Conservation (phyloP, 2,888 invertebrate species). For the Ceramica pisi region DNA sequence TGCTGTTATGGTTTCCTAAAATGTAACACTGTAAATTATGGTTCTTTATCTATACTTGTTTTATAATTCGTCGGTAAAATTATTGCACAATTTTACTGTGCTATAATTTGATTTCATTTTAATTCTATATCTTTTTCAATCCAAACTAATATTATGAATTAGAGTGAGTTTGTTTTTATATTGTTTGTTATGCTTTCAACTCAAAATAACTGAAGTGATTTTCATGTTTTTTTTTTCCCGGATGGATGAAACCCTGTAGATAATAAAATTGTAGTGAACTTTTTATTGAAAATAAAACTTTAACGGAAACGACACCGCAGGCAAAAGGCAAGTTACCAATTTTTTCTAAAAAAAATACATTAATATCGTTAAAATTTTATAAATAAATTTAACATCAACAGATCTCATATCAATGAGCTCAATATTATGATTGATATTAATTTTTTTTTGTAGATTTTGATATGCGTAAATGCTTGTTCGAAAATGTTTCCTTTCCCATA, state of each 20-base stretch:
- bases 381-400: background rate
- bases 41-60: slow-evolving; percentile 1
- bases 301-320: background rate
- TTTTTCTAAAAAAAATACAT: too few species aligned
- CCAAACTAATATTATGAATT: too few species aligned
- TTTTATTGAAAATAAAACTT: too few species aligned
- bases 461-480: background rate
- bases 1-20: slow-evolving; percentile 46
- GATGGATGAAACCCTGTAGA: too few species aligned
- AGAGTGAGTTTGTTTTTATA: too few species aligned
- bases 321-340: too few species aligned
- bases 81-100: background rate
- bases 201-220: too few species aligned
- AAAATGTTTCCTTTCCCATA: background rate
- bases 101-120: background rate
- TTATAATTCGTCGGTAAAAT: background rate
- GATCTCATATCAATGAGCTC: background rate
- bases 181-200: too few species aligned
- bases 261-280: too few species aligned
- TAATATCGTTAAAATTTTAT: background rate
- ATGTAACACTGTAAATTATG: slow-evolving; percentile 22
- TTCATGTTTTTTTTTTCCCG: too few species aligned
- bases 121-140: background rate
- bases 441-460: background rate
- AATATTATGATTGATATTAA: background rate